Conservation (phyloP, 1,140 invertebrate species). For the Condylostylus longicornis region DNA sequence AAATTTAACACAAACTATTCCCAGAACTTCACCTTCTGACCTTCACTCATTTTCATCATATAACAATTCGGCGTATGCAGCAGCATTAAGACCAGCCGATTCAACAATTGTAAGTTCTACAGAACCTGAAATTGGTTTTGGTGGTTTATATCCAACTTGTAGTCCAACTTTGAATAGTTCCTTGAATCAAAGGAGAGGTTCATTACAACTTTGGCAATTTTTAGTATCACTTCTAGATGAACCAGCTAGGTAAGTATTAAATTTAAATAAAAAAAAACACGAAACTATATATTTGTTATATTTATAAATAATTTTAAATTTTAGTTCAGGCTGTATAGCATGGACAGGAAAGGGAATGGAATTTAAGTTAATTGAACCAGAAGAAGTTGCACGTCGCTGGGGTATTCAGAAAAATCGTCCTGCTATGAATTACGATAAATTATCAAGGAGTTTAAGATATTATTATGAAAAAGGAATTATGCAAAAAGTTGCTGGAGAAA, state of each 20-base stretch:
- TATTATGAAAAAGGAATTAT: conserved; percentile 98
- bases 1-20: not conserved
- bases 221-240: conserved; percentile 78
- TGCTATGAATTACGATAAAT: conserved; percentile 95
- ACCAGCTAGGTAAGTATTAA: conserved; percentile 34
- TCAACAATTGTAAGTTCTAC: conserved; percentile 21
- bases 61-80: conserved; percentile 23
- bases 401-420: conserved; percentile 78
- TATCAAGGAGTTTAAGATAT: conserved; percentile 80
- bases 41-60: no score
- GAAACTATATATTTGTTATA: conserved; percentile 1
- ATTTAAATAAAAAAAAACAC: no score
- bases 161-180: conserved; percentile 24
- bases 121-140: conserved; percentile 22
- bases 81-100: conserved; percentile 15
- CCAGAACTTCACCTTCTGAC: no score
- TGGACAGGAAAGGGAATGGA: conserved; percentile 92
- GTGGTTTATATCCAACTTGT: conserved; percentile 22
- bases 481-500: conserved; percentile 91
- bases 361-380: conserved; percentile 87
- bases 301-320: not conserved
- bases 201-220: conserved; percentile 89
- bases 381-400: conserved; percentile 76
- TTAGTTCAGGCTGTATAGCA: conserved; percentile 76
- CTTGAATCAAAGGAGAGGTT: conserved; percentile 48